These are phyloP conservation scores for Acromyrmex echinatior DNA, from an alignment of 1,140 invertebrate genomes.

Conservation along the genomic window DNA sequence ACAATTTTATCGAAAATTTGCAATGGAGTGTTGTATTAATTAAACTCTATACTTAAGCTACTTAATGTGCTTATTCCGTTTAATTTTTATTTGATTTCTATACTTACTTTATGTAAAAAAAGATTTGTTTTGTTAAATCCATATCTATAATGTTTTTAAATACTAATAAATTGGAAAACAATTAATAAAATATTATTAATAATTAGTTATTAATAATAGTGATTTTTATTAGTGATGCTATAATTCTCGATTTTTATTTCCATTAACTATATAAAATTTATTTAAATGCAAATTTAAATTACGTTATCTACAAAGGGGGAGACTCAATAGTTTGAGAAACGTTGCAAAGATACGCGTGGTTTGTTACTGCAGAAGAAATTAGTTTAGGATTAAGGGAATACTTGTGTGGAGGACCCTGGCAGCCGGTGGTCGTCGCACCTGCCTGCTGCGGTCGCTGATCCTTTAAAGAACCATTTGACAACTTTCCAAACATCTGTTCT, in stretches of 20 bases:
- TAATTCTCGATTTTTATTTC: neutral
- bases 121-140: too few relatives aligned
- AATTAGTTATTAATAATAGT: too few relatives aligned
- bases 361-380: conserved; percentile 22
- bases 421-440: conserved; percentile 11
- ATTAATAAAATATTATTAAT: too few relatives aligned
- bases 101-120: too few relatives aligned
- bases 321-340: neutral
- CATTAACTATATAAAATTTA: neutral
- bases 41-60: too few relatives aligned
- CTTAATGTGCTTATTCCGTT: too few relatives aligned
- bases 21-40: too few relatives aligned
- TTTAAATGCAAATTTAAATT: neutral
- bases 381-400: conserved; percentile 7
- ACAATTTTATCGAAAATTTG: too few relatives aligned
- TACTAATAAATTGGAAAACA: too few relatives aligned
- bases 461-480: conserved; percentile 51
- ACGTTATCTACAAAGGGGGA: neutral
- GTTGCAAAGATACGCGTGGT: neutral
- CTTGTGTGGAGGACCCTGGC: neutral
- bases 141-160: too few relatives aligned
- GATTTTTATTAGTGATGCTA: too few relatives aligned
- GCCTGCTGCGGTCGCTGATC: conserved; percentile 35
- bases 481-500: conserved; percentile 36
- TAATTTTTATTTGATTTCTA: too few relatives aligned